Base-by-base conservation (phyloP, 1,140 invertebrate genomes). In the Heliconius melpomene region DNA sequence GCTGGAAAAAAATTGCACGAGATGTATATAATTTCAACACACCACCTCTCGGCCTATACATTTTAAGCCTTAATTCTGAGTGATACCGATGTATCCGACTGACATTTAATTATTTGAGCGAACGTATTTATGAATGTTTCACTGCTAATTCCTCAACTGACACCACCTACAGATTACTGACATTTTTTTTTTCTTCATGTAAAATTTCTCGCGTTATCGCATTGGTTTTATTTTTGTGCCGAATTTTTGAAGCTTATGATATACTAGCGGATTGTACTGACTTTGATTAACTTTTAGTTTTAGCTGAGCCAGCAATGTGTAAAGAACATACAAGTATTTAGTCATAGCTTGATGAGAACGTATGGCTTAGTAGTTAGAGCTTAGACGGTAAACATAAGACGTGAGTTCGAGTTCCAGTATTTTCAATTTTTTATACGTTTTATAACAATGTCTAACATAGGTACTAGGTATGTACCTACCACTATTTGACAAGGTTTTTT, bases 51-150 rank as follows among this genome's bases (percentile, higher is more conserved):
- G 7, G 38, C 71, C 76, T 86, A 85, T 23, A 75, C 72, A 71
- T 36, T 23, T 81, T 80, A 79, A 81, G 75, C 77, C 26, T 66
- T 81, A 83, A 82, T 84, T 83, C 80, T 79, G 79, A 84, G 78
- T 84, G 83, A 87, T 84, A 84, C 77, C 66, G 20, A 82, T 83
- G 75, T 81, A 85, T 85, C 80, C 82, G 83, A 85, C 75, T 85
- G 84, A 82, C 80, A 82, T 84, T 84, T 88, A 88, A 86, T 88
- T 86, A 83, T 78, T 83, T 82, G 82, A 76, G 77, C 66, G 74
- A 78, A 80, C 74, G 81, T 81, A 81, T 83, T 83, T 85, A 83
- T 76, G 81, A 77, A 81, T 82, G 75, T 82, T 79, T 79, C 73
- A 11, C 52, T 66, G 72, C 78, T 73, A 75, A 84, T 80, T 80